Percentiles rank a stretch among this genome's conserved stretches.
phyloP scores from a whole-genome alignment of 1,140 invertebrate species.

The Camponotus floridanus region DNA sequence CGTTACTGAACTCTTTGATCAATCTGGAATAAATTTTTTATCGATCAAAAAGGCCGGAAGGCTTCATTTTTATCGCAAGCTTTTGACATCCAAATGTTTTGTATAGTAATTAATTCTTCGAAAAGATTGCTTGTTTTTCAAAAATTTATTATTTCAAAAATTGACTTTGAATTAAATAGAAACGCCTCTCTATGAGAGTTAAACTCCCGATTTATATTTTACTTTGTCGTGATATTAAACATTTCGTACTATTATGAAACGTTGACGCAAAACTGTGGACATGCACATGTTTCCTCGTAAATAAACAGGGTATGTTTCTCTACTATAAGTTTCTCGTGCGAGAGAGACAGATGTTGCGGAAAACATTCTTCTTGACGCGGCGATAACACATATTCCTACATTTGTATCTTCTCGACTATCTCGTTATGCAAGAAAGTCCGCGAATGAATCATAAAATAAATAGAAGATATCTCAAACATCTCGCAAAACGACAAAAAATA shows the following conservation, averaged over 20 bases:
- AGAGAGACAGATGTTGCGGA: background rate
- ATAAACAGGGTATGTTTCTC: background rate
- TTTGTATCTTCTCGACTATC: background rate
- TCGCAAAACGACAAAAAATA: background rate
- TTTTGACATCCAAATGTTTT: background rate
- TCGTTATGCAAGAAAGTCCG: slow-evolving; percentile 35
- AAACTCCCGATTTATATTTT: background rate
- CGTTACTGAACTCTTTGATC: background rate
- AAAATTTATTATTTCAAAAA: background rate
- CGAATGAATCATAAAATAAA: slow-evolving; percentile 34
- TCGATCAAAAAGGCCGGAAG: background rate
- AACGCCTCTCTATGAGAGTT: background rate
- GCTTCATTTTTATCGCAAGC: background rate
- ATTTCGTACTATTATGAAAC: background rate
- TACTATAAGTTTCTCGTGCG: background rate
- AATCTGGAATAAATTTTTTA: background rate
- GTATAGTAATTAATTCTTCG: background rate
- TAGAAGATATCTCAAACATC: background rate
- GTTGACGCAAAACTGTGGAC: background rate
- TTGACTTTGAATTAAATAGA: background rate
- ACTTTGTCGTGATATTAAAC: background rate
- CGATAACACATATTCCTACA: slow-evolving; percentile 9
- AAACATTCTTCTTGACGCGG: slow-evolving; percentile 6
- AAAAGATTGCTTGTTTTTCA: background rate
- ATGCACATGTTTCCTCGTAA: background rate